Percentiles rank a stretch among this genome's conserved stretches.
phyloP scores from a whole-genome alignment of 2,113 vertebrate species.

The Grus americana region DNA sequence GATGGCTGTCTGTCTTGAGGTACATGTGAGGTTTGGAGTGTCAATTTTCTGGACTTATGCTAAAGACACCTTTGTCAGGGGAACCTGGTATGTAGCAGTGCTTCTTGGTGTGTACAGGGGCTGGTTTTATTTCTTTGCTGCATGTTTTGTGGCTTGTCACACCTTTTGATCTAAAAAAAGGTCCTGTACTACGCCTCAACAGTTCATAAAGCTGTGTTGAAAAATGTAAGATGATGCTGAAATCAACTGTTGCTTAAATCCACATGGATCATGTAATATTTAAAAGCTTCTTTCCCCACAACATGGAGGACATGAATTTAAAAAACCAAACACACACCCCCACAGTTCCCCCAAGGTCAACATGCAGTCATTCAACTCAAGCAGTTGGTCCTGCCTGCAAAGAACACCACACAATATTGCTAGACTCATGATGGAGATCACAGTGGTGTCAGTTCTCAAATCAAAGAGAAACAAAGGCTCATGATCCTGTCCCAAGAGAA shows the following conservation, averaged over 20 bases:
- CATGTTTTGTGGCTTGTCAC: background rate
- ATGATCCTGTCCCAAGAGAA: background rate
- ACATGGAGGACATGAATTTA: background rate
- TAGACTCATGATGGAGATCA: background rate
- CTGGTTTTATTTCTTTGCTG: background rate
- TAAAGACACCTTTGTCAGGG: background rate
- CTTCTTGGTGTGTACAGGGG: background rate
- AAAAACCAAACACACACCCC: background rate
- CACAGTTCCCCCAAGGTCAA: background rate
- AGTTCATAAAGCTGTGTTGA: background rate
- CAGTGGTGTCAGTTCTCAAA: conserved; percentile 8
- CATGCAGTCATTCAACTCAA: background rate
- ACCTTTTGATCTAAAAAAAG: background rate
- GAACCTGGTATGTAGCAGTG: background rate
- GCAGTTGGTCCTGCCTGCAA: background rate
- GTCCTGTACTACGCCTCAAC: background rate
- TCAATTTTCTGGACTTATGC: background rate
- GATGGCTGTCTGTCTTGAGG: background rate
- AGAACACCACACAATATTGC: background rate
- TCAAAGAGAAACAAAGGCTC: conserved; percentile 26
- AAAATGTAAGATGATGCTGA: background rate
- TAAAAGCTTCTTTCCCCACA: background rate
- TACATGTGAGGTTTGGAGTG: background rate
- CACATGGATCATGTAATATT: background rate
- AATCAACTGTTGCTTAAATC: background rate